Evolutionary conservation across 2,797 vertebrate genomes (phyloP).

Genomic region (Yasuhikotakia modesta): DNA sequence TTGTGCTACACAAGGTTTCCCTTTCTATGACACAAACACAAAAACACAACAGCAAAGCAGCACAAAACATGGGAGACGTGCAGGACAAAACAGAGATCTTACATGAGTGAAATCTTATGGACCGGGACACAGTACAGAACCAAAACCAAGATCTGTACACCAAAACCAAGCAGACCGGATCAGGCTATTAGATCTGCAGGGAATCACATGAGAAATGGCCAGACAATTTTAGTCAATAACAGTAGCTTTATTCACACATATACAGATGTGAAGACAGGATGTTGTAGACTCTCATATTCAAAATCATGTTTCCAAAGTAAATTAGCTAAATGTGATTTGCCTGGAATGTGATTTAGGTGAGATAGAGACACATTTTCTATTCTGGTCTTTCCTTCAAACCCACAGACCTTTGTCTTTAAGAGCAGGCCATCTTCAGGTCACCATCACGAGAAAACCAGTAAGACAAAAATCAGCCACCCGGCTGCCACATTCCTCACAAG

Average conservation of each 20-base stretch:
- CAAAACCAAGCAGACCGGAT: no score
- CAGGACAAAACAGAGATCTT: slow-evolving; percentile 10
- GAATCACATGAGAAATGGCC: no score
- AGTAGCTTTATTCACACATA: no score
- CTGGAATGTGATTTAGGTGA: background rate
- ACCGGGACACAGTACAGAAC: background rate
- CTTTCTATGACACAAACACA: slow-evolving; percentile 36
- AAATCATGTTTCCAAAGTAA: background rate
- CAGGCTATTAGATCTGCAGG: no score
- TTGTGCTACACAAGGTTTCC: slow-evolving; percentile 39
- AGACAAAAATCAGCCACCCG: slow-evolving; percentile 26
- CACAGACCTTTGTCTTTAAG: background rate
- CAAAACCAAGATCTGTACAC: no score
- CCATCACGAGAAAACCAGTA: slow-evolving; percentile 17
- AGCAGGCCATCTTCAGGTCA: slow-evolving; percentile 23
- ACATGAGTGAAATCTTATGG: background rate
- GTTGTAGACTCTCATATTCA: background rate
- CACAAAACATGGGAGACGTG: slow-evolving; percentile 11
- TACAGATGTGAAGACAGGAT: no score
- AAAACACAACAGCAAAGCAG: slow-evolving; percentile 30
- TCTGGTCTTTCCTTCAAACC: background rate
- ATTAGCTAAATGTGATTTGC: background rate
- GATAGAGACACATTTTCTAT: background rate
- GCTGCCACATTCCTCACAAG: slow-evolving; percentile 40
- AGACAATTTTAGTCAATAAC: no score